Conservation (phyloP, 2,797 vertebrate genomes). For the Darevskia nairensis region DNA sequence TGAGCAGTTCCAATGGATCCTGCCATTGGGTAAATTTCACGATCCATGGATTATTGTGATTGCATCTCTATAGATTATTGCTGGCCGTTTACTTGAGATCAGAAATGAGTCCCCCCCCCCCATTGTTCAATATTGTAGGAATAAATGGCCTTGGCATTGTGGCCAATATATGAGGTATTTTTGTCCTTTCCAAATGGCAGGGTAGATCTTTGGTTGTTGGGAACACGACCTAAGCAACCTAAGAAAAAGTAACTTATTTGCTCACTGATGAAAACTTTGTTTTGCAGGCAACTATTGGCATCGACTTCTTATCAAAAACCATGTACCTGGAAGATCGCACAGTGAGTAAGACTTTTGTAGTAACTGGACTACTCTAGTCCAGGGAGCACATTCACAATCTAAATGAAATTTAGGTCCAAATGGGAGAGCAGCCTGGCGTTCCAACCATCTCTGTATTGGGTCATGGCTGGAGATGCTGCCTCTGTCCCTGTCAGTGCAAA, state of each 20-base stretch:
- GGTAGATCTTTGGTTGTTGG: background rate
- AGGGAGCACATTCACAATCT: background rate
- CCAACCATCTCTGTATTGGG: background rate
- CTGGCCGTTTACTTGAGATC: background rate
- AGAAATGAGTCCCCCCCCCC: background rate
- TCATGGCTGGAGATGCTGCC: no score
- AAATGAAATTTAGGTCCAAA: background rate
- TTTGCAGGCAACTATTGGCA: slow-evolving; percentile 97
- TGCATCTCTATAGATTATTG: background rate
- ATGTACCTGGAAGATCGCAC: slow-evolving; percentile 99
- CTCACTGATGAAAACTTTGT: slow-evolving; percentile 35
- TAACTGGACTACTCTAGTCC: slow-evolving; percentile 1
- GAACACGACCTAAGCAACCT: background rate
- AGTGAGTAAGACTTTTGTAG: slow-evolving; percentile 86
- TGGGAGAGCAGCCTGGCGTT: background rate
- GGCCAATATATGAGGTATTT: background rate
- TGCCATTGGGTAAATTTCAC: background rate
- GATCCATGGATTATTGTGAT: no score
- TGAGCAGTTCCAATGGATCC: background rate
- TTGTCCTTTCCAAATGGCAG: no score
- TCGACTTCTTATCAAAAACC: slow-evolving; percentile 99
- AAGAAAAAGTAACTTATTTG: background rate
- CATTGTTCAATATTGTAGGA: background rate
- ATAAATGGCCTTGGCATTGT: background rate
- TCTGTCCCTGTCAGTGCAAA: background rate